Evolutionary conservation across 2,113 vertebrate genomes (phyloP), one percentile per base, ranked within the genome.

Genomic region (Puffinus mauretanicus): DNA sequence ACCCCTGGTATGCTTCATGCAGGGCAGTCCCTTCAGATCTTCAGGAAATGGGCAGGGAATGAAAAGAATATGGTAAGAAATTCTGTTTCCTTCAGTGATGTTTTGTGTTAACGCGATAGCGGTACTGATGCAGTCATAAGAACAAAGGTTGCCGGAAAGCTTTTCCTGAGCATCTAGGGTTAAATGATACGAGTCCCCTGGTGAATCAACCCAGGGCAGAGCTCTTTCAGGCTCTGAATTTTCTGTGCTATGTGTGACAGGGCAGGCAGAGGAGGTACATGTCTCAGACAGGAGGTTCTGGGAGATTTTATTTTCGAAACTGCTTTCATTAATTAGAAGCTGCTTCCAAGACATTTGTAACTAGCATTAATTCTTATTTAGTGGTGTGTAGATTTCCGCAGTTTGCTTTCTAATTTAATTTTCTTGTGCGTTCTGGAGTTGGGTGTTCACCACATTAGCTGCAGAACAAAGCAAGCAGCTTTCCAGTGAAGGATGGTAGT

Each of bases 1-100:
- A 99, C 99, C 1, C 99, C 99, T 0, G 99, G 99, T 2, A 99
- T 99, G 99, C 98, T 99, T 47, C 99, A 99, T 2, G 99, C 99
- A 0, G 99, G 99, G 16, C 99, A 99, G 49, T 99, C 99, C 34
- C 97, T 99, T 40, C 99, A 99, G 78, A 99, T 99, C 93, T 99
- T 99, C 97, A 99, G 99, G 97, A 99, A 99, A 82, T 99, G 99
- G 99, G 99, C 99, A 3, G 99, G 99, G 10, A 99, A 99, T 25
- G 99, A 99, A 85, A 99, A 99, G 97, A 99, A 99, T 30, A 99
- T 99, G 99, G 99, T 99, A 85, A 98, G 98, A 92, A 86, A 66
- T 16, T 7, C 5, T 27, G 5, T 4, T 22, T 38, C 13, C 46
- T 72, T 4, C 5, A 6, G 7, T 6, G 27, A 10, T 16, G 10